Evolutionary conservation across 2,888 invertebrate genomes (phyloP).

Genomic region (Autographa gamma): DNA sequence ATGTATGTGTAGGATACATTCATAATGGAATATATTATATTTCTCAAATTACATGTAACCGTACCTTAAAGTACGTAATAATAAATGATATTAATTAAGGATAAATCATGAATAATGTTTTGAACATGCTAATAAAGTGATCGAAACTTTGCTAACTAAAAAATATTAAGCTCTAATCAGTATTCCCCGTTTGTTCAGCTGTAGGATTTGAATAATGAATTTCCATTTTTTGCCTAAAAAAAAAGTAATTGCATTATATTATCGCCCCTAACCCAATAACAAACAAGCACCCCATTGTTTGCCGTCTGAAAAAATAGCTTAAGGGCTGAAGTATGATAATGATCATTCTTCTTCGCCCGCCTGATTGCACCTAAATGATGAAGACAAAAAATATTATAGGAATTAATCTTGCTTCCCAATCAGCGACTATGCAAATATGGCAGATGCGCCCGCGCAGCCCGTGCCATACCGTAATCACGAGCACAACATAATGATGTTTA

Average conservation of each 20-base stretch:
- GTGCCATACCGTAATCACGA: slow-evolving; percentile 74
- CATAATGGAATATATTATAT: background rate
- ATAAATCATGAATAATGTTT: slow-evolving; percentile 31
- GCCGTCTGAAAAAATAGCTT: slow-evolving; percentile 87
- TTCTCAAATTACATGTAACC: background rate
- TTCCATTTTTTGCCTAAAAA: slow-evolving; percentile 76
- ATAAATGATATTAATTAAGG: background rate
- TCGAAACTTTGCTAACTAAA: slow-evolving; percentile 54
- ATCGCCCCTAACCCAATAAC: slow-evolving; percentile 88
- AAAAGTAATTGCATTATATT: slow-evolving; percentile 88
- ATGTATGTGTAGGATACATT: background rate
- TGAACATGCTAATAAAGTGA: slow-evolving; percentile 26
- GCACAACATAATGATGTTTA: slow-evolving; percentile 61
- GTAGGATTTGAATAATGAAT: slow-evolving; percentile 87
- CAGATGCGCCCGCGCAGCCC: slow-evolving; percentile 77
- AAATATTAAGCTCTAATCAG: slow-evolving; percentile 72
- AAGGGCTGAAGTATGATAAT: slow-evolving; percentile 88
- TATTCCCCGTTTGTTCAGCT: slow-evolving; percentile 83
- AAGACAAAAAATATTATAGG: slow-evolving; percentile 87
- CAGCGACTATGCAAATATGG: slow-evolving; percentile 85
- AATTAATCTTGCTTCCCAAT: slow-evolving; percentile 87
- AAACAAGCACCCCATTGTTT: slow-evolving; percentile 88
- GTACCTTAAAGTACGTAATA: background rate
- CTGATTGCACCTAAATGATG: slow-evolving; percentile 87
- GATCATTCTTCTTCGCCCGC: slow-evolving; percentile 83